Evolutionary conservation across 2,797 vertebrate genomes (phyloP).

Genomic region (Arctocebus calabarensis): DNA sequence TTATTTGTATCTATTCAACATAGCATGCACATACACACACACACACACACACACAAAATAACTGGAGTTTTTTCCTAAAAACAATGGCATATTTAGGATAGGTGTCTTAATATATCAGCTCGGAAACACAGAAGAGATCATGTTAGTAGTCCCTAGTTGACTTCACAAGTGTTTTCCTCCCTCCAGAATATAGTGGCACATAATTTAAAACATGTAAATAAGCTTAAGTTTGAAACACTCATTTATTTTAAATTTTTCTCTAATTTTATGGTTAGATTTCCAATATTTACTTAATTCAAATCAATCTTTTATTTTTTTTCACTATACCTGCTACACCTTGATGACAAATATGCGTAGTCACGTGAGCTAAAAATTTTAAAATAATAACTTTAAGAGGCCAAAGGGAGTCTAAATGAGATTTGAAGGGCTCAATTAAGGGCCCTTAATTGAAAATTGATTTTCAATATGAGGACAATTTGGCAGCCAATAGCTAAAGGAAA

Average conservation of each 20-base stretch:
- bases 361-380: not conserved
- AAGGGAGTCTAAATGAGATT: not conserved
- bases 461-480: not conserved
- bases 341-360: not conserved
- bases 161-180: not conserved
- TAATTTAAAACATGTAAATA: not conserved
- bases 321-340: not conserved
- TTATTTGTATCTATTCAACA: not conserved
- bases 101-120: not conserved
- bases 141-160: not conserved
- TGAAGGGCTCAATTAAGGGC: constrained; percentile 24
- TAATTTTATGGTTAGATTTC: not conserved
- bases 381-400: not conserved
- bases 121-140: not conserved
- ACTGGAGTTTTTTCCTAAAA: not conserved
- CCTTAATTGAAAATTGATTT: constrained; percentile 27
- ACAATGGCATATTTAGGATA: not conserved
- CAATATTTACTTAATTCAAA: not conserved
- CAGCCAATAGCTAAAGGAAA: not conserved
- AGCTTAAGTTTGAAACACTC: not conserved
- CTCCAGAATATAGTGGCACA: not conserved
- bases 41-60: not conserved
- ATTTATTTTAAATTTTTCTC: not conserved
- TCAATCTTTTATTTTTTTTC: not conserved
- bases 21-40: too few species aligned